Evolutionary conservation across 2,888 invertebrate genomes (phyloP), one percentile per base, ranked within the genome.

Genomic region (Petrophora chlorosata): DNA sequence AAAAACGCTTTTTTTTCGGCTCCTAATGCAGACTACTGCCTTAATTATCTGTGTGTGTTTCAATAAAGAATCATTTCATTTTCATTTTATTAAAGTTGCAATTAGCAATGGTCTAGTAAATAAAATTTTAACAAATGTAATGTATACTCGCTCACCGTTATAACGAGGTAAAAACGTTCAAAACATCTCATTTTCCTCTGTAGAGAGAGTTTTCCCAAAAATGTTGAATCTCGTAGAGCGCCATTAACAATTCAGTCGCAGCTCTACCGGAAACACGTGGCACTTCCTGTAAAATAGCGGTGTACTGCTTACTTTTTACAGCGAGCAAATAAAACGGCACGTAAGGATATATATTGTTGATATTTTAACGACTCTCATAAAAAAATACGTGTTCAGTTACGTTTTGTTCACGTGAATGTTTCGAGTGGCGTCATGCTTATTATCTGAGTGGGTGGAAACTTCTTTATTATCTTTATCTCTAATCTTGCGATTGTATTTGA

Each of bases 221-320:
- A 7, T 9, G 25, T 10, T 10, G 25, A 25, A 5, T 9, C 17
- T 35, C 34, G 34, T 13, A 17, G 13, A 10, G 43, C 19, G 19
- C 32, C 41, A 53, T 56, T 51, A 59, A 59, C 48, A 59, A 56
- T 54, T 59, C 51, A 56, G 12, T 10, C 30, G 36, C 29, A 33
- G 34, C 30, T 33, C 36, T 28, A 40, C 47, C 43, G 56, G 54
- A 51, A 46, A 39, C 50, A 38, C 45, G 28, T 36, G 43, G 34
- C 32, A 36, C 41, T 48, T 60, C 59, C 55, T 45, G 36, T 16
- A 50, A 55, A 52, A 43, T 43, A 39, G 43, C 43, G 19, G 5
- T 35, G 28, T 40, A 47, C 48, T 10, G 35, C 16, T 28, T 10
- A 17, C 25, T 23, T 36, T 49, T 38, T 26, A 30, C 28, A 34